Evolutionary conservation across 2,888 invertebrate species (phyloP), one percentile per base, ranked within the genome.

Genomic region (Portevinia maculata): DNA sequence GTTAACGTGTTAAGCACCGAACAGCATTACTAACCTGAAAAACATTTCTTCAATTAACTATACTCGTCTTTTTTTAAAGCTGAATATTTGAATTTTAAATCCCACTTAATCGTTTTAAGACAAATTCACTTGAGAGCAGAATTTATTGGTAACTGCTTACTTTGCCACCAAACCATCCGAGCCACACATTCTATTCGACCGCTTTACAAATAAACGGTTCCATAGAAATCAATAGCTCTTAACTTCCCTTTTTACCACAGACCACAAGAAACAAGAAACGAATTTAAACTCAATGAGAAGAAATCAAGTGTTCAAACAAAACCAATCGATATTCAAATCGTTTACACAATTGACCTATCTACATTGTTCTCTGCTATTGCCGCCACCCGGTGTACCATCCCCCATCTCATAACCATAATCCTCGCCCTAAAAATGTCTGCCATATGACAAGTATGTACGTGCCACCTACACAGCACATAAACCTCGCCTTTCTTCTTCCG

Each of bases 281-380:
- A 78, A 69, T 24, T 24, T 21, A 13, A 39, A 11, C 50, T 57
- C 53, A 50, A 55, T 60, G 34, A 17, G 15, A 17, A 21, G 41
- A 17, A 60, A 67, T 57, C 13, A 37, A 62, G 74, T 69, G 74
- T 13, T 62, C 69, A 69, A 15, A 62, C 55, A 69, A 41, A 69
- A 62, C 57, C 69, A 79, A 69, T 81, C 70, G 53, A 75, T 81
- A 79, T 73, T 62, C 50, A 44, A 79, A 69, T 74, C 73, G 73
- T 74, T 62, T 55, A 57, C 57, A 37, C 69, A 75, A 75, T 70
- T 81, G 75, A 75, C 79, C 79, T 70, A 75, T 81, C 74, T 81
- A 41, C 62, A 69, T 69, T 74, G 50, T 69, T 74, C 39, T 41
- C 44, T 17, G 32, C 53, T 21, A 21, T 53, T 48, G 37, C 57